Evolutionary conservation across 1,140 invertebrate genomes (phyloP).

Genomic region (Aethina tumida): DNA sequence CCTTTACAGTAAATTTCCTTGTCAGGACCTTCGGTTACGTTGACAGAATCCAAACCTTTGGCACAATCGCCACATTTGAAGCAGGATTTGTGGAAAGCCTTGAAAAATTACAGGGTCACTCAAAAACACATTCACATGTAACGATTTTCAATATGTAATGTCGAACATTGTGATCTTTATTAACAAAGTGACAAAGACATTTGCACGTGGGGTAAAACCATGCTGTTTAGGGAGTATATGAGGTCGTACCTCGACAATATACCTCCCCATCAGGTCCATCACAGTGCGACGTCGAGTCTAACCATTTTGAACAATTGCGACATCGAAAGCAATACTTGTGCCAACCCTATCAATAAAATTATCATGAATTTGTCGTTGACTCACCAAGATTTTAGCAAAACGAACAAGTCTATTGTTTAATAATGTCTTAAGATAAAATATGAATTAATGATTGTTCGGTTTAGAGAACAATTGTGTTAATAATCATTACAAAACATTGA

Average conservation of each 20-base stretch:
- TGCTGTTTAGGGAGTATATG: too few relatives aligned
- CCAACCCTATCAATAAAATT: slow-evolving; percentile 54
- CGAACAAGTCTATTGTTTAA: too few relatives aligned
- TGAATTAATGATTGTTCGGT: too few relatives aligned
- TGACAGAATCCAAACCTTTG: slow-evolving; percentile 93
- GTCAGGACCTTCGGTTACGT: slow-evolving; percentile 90
- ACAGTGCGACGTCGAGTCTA: slow-evolving; percentile 89
- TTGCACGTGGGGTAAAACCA: slow-evolving; percentile 2
- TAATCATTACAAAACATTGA: too few relatives aligned
- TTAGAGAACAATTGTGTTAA: too few relatives aligned
- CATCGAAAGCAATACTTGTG: slow-evolving; percentile 88
- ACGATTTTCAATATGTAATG: not conserved
- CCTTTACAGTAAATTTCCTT: slow-evolving; percentile 98
- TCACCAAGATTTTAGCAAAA: too few relatives aligned
- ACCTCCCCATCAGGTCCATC: slow-evolving; percentile 87
- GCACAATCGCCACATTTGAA: slow-evolving; percentile 90
- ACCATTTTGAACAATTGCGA: slow-evolving; percentile 75
- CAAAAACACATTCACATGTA: slow-evolving; percentile 5
- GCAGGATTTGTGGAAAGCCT: slow-evolving; percentile 88
- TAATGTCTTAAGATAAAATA: too few relatives aligned
- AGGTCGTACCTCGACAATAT: slow-evolving; percentile 77
- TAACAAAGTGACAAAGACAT: too few relatives aligned
- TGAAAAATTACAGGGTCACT: slow-evolving; percentile 15
- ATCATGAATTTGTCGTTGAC: too few relatives aligned
- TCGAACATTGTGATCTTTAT: too few relatives aligned